A percentile compares a stretch with the other conserved stretches of the same genome.
Evolutionary conservation across 1,140 invertebrate genomes (phyloP).

Genomic region (Zelostemma sp.): DNA sequence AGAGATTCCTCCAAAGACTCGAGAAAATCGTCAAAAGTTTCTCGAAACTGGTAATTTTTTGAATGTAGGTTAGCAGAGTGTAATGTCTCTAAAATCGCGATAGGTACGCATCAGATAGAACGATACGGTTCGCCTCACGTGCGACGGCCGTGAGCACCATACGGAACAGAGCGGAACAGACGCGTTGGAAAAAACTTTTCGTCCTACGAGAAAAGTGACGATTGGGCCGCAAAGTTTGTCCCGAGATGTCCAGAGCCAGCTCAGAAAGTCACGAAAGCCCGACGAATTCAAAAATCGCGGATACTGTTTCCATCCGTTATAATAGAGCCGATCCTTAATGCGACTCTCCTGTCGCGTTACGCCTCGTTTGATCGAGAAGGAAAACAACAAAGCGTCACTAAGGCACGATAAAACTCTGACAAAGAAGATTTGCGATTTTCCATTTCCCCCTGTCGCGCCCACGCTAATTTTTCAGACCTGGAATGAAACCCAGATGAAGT

Average conservation of each 20-base stretch:
- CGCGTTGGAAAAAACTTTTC: conserved; percentile 49
- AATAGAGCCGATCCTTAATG: conserved; percentile 40
- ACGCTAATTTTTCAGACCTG: too few relatives aligned
- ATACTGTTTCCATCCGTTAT: conserved; percentile 19
- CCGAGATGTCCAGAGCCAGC: neutral
- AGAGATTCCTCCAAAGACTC: too few relatives aligned
- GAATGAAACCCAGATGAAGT: too few relatives aligned
- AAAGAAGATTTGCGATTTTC: conserved; percentile 25
- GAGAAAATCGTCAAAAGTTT: too few relatives aligned
- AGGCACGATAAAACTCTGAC: conserved; percentile 13
- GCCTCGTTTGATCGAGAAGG: conserved; percentile 49
- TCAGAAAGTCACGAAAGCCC: neutral
- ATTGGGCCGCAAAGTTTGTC: neutral
- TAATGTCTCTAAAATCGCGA: conserved; percentile 45
- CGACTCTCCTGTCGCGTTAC: conserved; percentile 47
- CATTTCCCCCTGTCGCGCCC: conserved; percentile 6
- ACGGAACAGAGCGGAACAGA: conserved; percentile 59
- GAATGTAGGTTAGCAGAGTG: conserved; percentile 55
- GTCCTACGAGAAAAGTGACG: conserved; percentile 32
- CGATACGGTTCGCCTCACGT: conserved; percentile 57
- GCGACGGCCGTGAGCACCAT: conserved; percentile 59
- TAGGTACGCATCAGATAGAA: conserved; percentile 44
- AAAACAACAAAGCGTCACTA: conserved; percentile 34
- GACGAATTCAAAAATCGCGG: conserved; percentile 4
- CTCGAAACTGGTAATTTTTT: neutral